Percentiles rank a stretch among this genome's conserved stretches.
phyloP scores from a whole-genome alignment of 2,797 vertebrate species.

The Molossus molossus region DNA sequence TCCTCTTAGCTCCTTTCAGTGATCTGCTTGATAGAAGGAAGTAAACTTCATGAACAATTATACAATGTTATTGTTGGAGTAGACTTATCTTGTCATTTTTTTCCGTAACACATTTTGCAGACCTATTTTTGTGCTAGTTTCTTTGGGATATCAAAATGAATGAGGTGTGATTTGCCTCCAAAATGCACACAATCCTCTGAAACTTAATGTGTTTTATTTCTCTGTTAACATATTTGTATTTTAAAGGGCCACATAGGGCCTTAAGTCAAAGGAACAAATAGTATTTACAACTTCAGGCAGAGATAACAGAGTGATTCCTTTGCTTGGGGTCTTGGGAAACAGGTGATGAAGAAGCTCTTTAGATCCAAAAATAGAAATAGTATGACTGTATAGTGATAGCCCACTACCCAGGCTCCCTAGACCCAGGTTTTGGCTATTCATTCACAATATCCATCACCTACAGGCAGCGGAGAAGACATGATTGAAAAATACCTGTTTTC shows the following conservation, averaged over 20 bases:
- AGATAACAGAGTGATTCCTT: neutral
- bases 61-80: neutral
- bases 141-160: neutral
- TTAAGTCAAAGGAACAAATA: neutral
- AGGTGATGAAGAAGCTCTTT: neutral
- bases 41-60: neutral
- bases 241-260: neutral
- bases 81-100: neutral
- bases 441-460: neutral
- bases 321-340: neutral
- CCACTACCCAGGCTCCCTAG: neutral
- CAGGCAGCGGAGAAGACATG: neutral
- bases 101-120: neutral
- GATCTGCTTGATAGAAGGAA: neutral
- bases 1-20: neutral
- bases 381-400: neutral
- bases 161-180: neutral
- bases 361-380: neutral
- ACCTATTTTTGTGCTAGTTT: neutral
- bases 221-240: neutral
- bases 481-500: neutral
- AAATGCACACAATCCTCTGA: neutral
- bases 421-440: neutral
- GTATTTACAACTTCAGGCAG: neutral
- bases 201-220: neutral